Conservation (phyloP, 1,140 invertebrate species). For the Lepidurus apus region DNA sequence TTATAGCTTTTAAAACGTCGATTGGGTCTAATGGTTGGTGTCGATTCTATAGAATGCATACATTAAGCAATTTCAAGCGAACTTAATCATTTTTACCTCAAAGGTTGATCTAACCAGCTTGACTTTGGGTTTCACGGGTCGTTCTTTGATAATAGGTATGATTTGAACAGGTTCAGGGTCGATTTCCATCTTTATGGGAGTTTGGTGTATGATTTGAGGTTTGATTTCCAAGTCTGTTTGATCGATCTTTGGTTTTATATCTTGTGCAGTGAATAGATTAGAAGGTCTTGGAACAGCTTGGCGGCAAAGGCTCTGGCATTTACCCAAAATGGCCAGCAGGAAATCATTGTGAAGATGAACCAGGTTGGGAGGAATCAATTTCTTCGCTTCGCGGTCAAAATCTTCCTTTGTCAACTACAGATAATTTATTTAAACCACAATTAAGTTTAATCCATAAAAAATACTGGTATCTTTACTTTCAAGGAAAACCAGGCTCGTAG, state of each 20-base stretch:
- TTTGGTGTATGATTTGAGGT: not conserved
- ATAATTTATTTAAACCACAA: not conserved
- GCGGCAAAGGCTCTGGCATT: slow-evolving; percentile 58
- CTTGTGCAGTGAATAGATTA: slow-evolving; percentile 39
- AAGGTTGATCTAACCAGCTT: slow-evolving; percentile 45
- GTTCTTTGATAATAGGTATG: slow-evolving; percentile 26
- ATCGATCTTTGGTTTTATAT: not conserved
- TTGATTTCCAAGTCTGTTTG: not conserved
- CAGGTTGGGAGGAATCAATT: slow-evolving; percentile 60
- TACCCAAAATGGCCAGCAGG: slow-evolving; percentile 68
- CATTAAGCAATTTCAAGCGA: not conserved
- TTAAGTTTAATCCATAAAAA: not conserved
- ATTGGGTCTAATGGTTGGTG: slow-evolving; percentile 42
- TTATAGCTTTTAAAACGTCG: slow-evolving; percentile 53
- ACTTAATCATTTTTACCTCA: slow-evolving; percentile 49
- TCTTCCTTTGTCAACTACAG: slow-evolving; percentile 64
- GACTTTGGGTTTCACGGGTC: slow-evolving; percentile 41
- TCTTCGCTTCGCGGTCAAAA: slow-evolving; percentile 67
- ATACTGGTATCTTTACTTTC: not conserved
- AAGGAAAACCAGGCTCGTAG: not conserved
- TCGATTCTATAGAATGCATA: slow-evolving; percentile 41
- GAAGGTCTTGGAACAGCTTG: slow-evolving; percentile 17
- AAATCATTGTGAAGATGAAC: slow-evolving; percentile 78
- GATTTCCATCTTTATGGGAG: not conserved
- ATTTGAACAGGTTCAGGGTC: not conserved